phyloP scores from a whole-genome alignment of 2,797 vertebrate genomes.

The Graptemys geographica region DNA sequence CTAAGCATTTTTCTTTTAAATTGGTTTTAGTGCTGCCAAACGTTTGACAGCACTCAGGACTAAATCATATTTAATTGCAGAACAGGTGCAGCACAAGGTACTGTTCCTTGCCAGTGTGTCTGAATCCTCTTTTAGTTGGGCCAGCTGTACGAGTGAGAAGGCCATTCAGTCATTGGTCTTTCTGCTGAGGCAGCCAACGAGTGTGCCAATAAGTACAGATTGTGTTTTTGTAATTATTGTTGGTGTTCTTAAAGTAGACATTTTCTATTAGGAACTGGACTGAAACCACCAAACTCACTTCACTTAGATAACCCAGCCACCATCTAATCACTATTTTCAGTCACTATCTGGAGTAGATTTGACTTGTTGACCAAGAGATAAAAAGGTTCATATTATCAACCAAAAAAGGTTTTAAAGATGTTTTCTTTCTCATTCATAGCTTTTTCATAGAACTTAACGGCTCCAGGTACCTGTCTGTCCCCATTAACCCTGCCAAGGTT shows the following conservation, averaged over 20 bases:
- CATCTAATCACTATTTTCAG: neutral
- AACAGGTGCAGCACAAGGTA: constrained; percentile 25
- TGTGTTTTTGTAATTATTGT: constrained; percentile 7
- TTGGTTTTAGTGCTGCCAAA: constrained; percentile 64
- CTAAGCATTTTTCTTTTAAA: constrained; percentile 63
- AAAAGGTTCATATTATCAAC: neutral
- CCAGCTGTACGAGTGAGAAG: constrained; percentile 5
- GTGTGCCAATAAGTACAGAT: neutral
- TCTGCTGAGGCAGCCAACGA: neutral
- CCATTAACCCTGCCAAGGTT: neutral
- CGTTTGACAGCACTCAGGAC: constrained; percentile 48
- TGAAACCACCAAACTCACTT: neutral
- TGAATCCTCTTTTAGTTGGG: neutral
- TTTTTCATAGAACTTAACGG: neutral
- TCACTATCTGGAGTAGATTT: neutral
- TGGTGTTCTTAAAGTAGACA: neutral
- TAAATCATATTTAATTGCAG: constrained; percentile 44
- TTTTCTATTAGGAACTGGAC: neutral
- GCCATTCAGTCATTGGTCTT: constrained; percentile 17
- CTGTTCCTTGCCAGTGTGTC: neutral
- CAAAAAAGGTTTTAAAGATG: neutral
- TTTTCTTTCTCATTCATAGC: neutral
- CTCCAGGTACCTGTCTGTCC: neutral
- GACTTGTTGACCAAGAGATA: neutral
- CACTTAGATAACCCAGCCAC: neutral